A percentile compares a stretch with the other conserved stretches of the same genome.
Conservation (phyloP, 2,888 invertebrate genomes). For the Ctena decussata region DNA sequence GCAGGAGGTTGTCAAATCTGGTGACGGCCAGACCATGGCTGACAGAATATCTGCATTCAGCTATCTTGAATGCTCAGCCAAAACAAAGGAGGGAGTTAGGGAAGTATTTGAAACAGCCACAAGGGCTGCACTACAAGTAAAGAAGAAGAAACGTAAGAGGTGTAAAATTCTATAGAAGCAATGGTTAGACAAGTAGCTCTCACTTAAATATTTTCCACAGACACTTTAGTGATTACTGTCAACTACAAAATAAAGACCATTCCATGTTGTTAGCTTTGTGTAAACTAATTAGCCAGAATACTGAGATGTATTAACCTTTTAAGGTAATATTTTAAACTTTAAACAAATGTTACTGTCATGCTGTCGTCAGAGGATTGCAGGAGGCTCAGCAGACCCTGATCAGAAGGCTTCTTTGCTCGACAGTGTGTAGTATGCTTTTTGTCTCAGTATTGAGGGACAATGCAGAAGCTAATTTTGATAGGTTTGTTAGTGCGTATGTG, state of each 20-base stretch:
- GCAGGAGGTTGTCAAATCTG: slow-evolving; percentile 98
- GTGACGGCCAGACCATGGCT: slow-evolving; percentile 99
- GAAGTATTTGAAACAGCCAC: slow-evolving; percentile 99
- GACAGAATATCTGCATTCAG: slow-evolving; percentile 99
- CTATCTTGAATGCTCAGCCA: slow-evolving; percentile 99
- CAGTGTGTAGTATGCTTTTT: no score
- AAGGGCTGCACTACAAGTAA: slow-evolving; percentile 97
- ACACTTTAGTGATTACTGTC: not conserved
- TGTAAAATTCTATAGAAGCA: not conserved
- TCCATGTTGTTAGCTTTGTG: not conserved
- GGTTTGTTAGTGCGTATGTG: no score
- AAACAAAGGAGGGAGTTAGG: slow-evolving; percentile 99
- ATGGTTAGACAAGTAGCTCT: not conserved
- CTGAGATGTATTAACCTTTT: no score
- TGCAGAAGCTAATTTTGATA: no score
- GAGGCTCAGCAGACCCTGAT: no score
- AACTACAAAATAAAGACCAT: not conserved
- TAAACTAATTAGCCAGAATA: no score
- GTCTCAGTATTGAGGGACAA: no score
- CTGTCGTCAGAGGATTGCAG: no score
- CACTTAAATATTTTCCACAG: not conserved
- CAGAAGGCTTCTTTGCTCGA: no score
- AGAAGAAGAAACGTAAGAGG: slow-evolving; percentile 86
- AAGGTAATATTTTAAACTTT: no score
- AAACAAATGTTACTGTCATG: no score